Base-by-base conservation (phyloP, 1,140 invertebrate species). In the Pomacea maculata region DNA sequence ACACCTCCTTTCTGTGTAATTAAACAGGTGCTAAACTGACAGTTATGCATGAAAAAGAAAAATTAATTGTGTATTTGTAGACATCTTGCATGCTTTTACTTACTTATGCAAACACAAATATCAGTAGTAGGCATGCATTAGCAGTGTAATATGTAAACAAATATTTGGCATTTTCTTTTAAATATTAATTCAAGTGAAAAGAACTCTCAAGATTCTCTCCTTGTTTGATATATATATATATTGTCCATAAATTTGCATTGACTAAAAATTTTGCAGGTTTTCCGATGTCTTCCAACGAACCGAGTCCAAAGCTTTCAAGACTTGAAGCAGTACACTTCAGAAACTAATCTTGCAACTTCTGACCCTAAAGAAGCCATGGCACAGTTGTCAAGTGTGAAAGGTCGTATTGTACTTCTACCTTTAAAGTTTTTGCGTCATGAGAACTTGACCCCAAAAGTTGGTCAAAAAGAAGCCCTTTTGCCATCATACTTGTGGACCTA, bases 381-480 rank as follows among this genome's bases (percentile, higher is more conserved):
- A 88, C 93, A 94, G 90, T 91, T 97, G 65, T 92, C 94, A 76
- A 93, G 94, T 86, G 94, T 98, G 84, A 84, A 87, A 82, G 97
- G 97, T 45, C 93, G 96, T 90, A 89, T 99, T 77, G 97, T 98
- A 0, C 93, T 96, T 80, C 92, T 98, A 85, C 97, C 97, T 11
- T 90, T 97, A 45, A 92, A 96, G 78, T 99, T 98, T 90, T 93
- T 99, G 25, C 79, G 86, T 29, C 94, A 96, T 84, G 94, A 96
- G 84, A 93, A 93, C 74, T 92, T 98, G 34, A 95, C 95, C 52
- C 97, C 97, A 7, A 93, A 94, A 77, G 93, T 94, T 64, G 94
- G 94, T 74, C 95, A 95, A 72, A 95, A 96, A 88, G 96, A 97
- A 91, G 95, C 88, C 55, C 80, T 93, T 5, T 84, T 92, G 80